Base-by-base conservation (phyloP, 1,140 invertebrate species). In the Drosophila nannoptera region DNA sequence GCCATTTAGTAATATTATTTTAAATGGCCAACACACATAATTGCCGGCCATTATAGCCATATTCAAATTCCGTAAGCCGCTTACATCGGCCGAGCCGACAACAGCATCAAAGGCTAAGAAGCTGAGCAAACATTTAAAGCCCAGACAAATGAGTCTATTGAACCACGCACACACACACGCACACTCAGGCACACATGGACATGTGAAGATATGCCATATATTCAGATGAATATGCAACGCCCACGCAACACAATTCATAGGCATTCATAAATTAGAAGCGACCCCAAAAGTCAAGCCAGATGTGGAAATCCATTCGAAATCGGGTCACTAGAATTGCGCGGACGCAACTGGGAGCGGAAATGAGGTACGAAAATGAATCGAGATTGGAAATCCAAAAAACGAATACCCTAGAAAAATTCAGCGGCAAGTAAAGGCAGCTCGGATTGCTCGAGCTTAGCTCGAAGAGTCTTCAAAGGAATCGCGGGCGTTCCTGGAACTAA, bases 321-420 rank as follows among this genome's bases (percentile, higher is more conserved):
- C 74, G 48, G 81, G 81, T 84, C 81, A 84, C 42, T 50, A 86
- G 81, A 84, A 86, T 84, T 86, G 78, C 78, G 68, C 68, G 78
- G 78, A 81, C 73, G 73, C 69, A 66, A 62, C 64, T 14, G 63
- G 35, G 29, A 74, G 29, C 62, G 11, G 9, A 73, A 61, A 76
- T 55, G 6, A 52, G 16, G 49, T 52, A 32, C 12, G 31, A 52
- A 52, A 36, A 52, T 16, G 12, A 14, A 6, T n/a, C 11, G 9
- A 8, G 14, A 35, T 52, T 9, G 7, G 16, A 29, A 9, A 38
- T 4, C 8, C 8, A 4, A 14, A 14, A 5, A 5, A 4, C 1
- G 7, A 14, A 42, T 12, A 14, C 36, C 9, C 36, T n/a, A 8
- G n/a, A 9, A 38, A 8, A 38, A 8, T 38, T 3, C 22, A 22